phyloP scores from a whole-genome alignment of 2,797 vertebrate genomes.

The Steatocranus sp. region DNA sequence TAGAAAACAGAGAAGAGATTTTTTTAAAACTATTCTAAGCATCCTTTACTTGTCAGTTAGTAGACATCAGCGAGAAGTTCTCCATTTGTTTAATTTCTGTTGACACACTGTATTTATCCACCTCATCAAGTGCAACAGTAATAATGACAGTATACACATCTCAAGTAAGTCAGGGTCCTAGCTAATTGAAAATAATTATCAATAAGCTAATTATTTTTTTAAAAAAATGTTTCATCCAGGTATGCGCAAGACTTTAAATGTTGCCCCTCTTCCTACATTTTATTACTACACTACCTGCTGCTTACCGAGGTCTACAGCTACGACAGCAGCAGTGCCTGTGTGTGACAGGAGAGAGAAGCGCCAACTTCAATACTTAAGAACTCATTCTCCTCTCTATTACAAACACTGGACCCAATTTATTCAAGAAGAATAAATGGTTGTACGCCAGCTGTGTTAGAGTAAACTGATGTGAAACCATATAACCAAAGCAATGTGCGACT shows the following conservation, averaged over 20 bases:
- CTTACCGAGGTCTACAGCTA: background rate
- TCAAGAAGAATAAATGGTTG: background rate
- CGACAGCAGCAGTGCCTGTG: background rate
- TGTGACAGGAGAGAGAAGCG: background rate
- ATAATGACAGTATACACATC: background rate
- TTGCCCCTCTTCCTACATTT: background rate
- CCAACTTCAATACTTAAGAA: background rate
- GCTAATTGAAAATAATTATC: background rate
- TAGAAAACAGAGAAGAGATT: background rate
- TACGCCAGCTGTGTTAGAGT: background rate
- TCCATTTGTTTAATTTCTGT: background rate
- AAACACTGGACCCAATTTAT: background rate
- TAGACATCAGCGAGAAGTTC: background rate
- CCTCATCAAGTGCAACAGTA: background rate
- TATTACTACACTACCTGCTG: background rate
- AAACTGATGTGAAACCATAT: background rate
- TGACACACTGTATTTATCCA: background rate
- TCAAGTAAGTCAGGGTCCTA: background rate
- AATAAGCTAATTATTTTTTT: fast-evolving
- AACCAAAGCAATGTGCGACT: background rate
- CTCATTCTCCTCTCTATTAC: background rate
- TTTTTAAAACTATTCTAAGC: background rate
- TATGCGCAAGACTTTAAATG: background rate
- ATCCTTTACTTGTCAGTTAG: background rate
- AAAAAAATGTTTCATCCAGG: background rate